Conservation (phyloP, 1,140 invertebrate genomes). For the Leptinotarsa lineolata region DNA sequence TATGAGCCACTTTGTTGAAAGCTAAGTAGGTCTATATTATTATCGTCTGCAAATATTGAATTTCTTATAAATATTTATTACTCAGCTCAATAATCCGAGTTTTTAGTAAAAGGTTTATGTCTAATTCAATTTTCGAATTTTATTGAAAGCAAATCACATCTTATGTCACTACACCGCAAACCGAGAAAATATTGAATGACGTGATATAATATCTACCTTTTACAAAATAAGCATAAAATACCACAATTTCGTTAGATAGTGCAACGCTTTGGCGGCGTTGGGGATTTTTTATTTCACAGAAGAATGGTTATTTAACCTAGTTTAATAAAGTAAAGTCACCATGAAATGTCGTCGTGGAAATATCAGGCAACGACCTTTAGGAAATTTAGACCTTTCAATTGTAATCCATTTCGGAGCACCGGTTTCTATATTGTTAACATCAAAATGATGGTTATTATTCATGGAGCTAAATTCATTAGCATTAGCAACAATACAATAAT, state of each 20-base stretch:
- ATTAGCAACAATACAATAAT: too few relatives aligned
- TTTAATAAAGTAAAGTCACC: background rate
- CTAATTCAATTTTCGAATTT: background rate
- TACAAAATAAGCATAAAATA: background rate
- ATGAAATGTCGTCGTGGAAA: background rate
- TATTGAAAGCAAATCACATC: background rate
- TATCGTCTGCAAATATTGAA: too few relatives aligned
- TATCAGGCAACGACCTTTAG: conserved; percentile 1
- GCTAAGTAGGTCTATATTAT: too few relatives aligned
- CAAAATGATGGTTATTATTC: too few relatives aligned
- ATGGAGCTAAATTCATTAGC: too few relatives aligned
- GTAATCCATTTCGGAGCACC: too few relatives aligned
- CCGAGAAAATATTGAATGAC: background rate
- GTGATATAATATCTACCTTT: conserved; percentile 8
- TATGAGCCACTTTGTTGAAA: too few relatives aligned
- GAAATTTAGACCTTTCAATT: background rate
- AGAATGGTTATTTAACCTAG: background rate
- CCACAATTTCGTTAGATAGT: background rate
- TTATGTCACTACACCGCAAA: background rate
- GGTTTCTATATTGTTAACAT: too few relatives aligned
- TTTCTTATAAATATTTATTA: too few relatives aligned
- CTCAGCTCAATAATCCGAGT: too few relatives aligned
- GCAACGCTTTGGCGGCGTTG: background rate
- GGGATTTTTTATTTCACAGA: background rate
- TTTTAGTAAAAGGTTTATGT: background rate